These are phyloP conservation scores for Dysmachus trigonus DNA, from an alignment of 2,888 invertebrate species.

Conservation along the genomic window DNA sequence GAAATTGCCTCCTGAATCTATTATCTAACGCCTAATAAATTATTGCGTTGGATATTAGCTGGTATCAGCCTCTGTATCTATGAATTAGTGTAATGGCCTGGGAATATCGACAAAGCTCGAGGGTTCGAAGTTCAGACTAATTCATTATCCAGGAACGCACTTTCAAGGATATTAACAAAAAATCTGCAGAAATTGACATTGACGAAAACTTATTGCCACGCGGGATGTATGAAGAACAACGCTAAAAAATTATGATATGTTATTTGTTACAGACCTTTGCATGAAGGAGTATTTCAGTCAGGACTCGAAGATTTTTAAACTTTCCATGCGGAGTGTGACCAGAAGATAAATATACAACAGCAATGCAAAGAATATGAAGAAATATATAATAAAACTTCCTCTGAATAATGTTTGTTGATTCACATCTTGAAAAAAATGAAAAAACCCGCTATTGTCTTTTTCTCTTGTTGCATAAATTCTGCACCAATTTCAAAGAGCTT, in stretches of 20 bases:
- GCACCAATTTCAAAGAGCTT: neutral
- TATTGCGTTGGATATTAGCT: neutral
- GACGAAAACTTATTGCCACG: neutral
- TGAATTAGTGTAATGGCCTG: slow-evolving; percentile 17
- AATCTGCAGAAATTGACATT: slow-evolving; percentile 1
- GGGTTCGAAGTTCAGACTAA: neutral
- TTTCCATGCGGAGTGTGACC: neutral
- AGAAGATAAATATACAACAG: neutral
- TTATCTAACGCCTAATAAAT: slow-evolving; percentile 13
- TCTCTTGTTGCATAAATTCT: neutral
- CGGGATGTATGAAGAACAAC: neutral
- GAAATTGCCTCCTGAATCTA: neutral
- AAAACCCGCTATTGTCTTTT: neutral
- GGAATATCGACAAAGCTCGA: neutral
- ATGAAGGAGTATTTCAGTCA: neutral
- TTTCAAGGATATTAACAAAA: neutral
- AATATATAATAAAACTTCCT: neutral
- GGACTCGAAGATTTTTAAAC: neutral
- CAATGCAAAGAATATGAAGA: neutral
- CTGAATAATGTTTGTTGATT: neutral
- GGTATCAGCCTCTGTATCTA: neutral
- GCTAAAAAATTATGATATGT: neutral
- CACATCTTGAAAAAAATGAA: neutral
- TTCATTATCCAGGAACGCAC: neutral
- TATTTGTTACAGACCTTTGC: neutral